Evolutionary conservation across 30 jellyfish, hydroid and myxozoan genomes (phyloP).

Genomic region (Mastigias papua): DNA sequence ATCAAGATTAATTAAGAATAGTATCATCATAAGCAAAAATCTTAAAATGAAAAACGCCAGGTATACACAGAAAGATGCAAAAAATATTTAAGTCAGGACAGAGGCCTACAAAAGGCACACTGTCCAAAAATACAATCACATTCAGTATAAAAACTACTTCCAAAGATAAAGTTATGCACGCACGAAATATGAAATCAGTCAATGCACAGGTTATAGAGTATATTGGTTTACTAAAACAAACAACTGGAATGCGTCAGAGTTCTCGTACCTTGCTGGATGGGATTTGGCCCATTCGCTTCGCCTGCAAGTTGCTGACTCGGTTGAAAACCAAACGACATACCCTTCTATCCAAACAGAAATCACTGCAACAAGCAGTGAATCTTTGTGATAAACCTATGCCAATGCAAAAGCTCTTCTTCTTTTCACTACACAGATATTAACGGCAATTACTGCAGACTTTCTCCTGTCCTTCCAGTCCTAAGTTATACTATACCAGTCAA

Average conservation of each 20-base stretch:
- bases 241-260: no score
- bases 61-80: no score
- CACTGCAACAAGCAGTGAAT: not conserved
- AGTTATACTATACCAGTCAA: not conserved
- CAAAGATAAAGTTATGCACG: no score
- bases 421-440: not conserved
- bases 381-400: not conserved
- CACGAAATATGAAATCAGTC: no score
- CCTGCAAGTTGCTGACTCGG: slow-evolving; percentile 27
- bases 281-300: slow-evolving; percentile 55
- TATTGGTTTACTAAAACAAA: no score
- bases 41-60: no score
- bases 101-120: no score
- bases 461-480: not conserved
- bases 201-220: no score
- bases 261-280: slow-evolving; percentile 35
- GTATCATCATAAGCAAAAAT: no score
- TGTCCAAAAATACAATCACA: no score
- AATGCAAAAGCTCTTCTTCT: not conserved
- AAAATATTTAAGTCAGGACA: no score
- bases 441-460: not conserved
- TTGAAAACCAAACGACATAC: slow-evolving; percentile 66
- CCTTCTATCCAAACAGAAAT: not conserved
- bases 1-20: not conserved
- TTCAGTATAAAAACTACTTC: no score